A percentile compares a stretch with the other conserved stretches of the same genome.
phyloP scores from a whole-genome alignment of 2,113 vertebrate species.

The Seriola aureovittata region DNA sequence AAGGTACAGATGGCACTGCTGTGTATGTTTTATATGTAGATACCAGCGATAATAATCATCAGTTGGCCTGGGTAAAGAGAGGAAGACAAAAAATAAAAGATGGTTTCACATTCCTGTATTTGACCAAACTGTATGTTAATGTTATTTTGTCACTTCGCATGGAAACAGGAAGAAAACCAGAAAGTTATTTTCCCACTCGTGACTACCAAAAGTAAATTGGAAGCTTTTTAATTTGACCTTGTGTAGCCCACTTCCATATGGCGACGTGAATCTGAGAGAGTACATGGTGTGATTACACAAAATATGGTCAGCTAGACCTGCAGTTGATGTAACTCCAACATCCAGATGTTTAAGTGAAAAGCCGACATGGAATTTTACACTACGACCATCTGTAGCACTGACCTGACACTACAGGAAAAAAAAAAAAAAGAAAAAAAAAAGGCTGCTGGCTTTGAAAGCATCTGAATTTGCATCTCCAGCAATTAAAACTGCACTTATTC shows the following conservation, averaged over 20 bases:
- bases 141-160: conserved; percentile 22
- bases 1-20: conserved; percentile 28
- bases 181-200: conserved; percentile 29
- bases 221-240: conserved; percentile 51
- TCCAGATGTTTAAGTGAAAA: conserved; percentile 69
- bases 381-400: conserved; percentile 65
- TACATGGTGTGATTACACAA: conserved; percentile 38
- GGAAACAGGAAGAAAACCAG: conserved; percentile 26
- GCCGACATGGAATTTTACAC: conserved; percentile 22
- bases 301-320: conserved; percentile 47
- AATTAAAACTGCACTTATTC: conserved; percentile 68
- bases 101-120: not conserved
- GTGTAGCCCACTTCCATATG: conserved; percentile 50
- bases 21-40: conserved; percentile 11
- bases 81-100: not conserved
- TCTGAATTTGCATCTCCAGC: conserved; percentile 60
- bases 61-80: conserved; percentile 24
- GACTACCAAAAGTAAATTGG: conserved; percentile 29
- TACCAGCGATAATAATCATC: conserved; percentile 8
- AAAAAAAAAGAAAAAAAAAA: not conserved
- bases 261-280: conserved; percentile 28
- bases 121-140: conserved; percentile 14
- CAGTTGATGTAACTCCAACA: conserved; percentile 34
- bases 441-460: conserved; percentile 22
- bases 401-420: conserved; percentile 18